Percentiles rank a stretch among this genome's conserved stretches.
Evolutionary conservation across 1,140 invertebrate genomes (phyloP).

Genomic region (Heliconius hermathena): DNA sequence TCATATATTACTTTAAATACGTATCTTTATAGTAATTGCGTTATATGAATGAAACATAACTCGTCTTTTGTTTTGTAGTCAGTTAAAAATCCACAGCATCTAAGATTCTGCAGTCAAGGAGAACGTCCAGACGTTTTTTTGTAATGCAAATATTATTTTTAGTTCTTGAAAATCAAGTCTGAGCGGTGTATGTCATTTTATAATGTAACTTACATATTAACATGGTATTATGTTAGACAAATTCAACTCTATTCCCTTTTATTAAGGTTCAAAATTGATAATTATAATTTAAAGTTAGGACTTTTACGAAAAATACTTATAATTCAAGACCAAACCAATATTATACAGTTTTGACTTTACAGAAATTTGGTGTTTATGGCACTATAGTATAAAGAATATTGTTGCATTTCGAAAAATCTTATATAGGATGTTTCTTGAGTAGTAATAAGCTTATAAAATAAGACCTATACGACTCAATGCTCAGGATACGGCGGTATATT

Average conservation of each 20-base stretch:
- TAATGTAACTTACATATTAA: background rate
- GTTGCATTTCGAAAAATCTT: background rate
- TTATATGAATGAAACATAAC: background rate
- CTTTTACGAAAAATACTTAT: background rate
- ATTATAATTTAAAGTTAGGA: background rate
- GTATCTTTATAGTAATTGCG: too few relatives aligned
- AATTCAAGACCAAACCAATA: conserved; percentile 28
- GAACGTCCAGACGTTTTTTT: conserved; percentile 27
- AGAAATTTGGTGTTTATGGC: conserved; percentile 18
- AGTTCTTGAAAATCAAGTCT: conserved; percentile 43
- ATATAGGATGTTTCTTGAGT: background rate
- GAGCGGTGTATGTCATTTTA: background rate
- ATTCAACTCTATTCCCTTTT: background rate
- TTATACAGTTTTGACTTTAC: background rate
- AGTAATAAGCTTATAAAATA: conserved; percentile 10
- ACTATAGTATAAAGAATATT: background rate
- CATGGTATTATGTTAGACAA: background rate
- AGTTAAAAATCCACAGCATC: conserved; percentile 1
- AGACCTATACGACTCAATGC: conserved; percentile 37
- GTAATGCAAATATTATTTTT: conserved; percentile 45
- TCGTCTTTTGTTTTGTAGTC: background rate
- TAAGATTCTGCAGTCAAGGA: conserved; percentile 8
- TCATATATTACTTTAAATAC: too few relatives aligned
- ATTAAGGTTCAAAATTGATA: background rate
- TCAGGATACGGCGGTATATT: conserved; percentile 28